Base-by-base conservation (phyloP, 2,888 invertebrate genomes). In the Lymantria monacha region DNA sequence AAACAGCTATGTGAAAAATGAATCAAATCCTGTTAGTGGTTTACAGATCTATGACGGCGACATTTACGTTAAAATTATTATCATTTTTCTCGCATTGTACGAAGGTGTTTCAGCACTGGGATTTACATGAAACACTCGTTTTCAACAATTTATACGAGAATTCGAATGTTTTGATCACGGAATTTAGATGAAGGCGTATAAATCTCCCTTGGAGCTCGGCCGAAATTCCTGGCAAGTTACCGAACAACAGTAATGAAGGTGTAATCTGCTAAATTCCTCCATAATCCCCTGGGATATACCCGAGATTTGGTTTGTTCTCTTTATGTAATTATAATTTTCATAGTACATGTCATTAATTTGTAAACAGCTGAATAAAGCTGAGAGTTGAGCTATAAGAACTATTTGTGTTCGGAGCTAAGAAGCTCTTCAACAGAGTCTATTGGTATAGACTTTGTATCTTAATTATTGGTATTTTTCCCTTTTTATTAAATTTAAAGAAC, bases 191-290 rank as follows among this genome's bases (percentile, higher is more conserved):
- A 61, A 70, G 65, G 59, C 66, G 65, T 74, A 76, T 81, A 82
- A 86, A 86, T 84, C 81, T 78, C 74, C 74, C 72, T 77, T 79
- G 81, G 82, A 82, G 79, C 72, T 66, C 72, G 66, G 56, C 63
- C 60, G 63, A 75, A 74, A 81, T 84, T 81, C 81, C 76, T 77
- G 78, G 74, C 78, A 79, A 83, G 80, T 81, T 79, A 76, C 79
- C 74, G 81, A 81, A 83, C 80, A 82, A 77, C 80, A 80, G 85
- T 84, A 85, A 85, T 83, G 85, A 85, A 82, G 82, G 78, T 76
- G 83, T 83, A 85, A 85, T 85, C 83, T 76, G 72, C 65, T 66
- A 67, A 78, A 83, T 82, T 79, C 81, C 78, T 70, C 76, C 70
- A 76, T 81, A 83, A 79, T 81, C 81, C 76, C 63, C 50, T 44